Percentiles rank a stretch among this genome's conserved stretches.
Evolutionary conservation across 2,113 vertebrate genomes (phyloP).

Genomic region (Ellobius talpinus): DNA sequence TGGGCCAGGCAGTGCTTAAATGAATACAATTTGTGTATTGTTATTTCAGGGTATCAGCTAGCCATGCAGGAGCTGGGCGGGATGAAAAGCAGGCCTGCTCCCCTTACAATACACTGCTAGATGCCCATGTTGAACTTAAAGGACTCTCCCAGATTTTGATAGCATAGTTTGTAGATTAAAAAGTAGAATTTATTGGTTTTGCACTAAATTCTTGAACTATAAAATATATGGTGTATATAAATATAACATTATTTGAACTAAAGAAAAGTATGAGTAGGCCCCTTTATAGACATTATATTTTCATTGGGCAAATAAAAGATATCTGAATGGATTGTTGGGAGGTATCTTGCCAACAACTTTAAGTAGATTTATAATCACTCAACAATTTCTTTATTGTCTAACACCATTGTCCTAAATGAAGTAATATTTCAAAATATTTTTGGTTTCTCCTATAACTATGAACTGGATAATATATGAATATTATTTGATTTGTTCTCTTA

Average conservation of each 20-base stretch:
- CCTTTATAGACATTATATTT: not conserved
- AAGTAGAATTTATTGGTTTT: not conserved
- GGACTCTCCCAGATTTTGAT: not conserved
- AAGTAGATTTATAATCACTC: not conserved
- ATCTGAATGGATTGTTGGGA: not conserved
- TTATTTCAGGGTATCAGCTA: no score
- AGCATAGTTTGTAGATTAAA: not conserved
- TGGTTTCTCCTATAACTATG: not conserved
- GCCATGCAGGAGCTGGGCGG: no score
- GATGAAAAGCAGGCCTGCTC: no score
- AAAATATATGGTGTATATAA: not conserved
- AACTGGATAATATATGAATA: not conserved
- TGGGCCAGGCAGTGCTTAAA: no score
- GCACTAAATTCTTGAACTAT: not conserved
- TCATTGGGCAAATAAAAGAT: not conserved
- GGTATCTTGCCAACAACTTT: not conserved
- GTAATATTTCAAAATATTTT: not conserved
- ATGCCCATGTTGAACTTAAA: not conserved
- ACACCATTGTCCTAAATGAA: not conserved
- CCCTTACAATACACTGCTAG: no score
- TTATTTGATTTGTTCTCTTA: not conserved
- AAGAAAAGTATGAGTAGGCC: not conserved
- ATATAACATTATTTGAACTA: not conserved
- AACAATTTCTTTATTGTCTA: not conserved
- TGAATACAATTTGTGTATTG: no score